phyloP scores from a whole-genome alignment of 2,797 vertebrate genomes.

The Lepidocolaptes lacrymiger region DNA sequence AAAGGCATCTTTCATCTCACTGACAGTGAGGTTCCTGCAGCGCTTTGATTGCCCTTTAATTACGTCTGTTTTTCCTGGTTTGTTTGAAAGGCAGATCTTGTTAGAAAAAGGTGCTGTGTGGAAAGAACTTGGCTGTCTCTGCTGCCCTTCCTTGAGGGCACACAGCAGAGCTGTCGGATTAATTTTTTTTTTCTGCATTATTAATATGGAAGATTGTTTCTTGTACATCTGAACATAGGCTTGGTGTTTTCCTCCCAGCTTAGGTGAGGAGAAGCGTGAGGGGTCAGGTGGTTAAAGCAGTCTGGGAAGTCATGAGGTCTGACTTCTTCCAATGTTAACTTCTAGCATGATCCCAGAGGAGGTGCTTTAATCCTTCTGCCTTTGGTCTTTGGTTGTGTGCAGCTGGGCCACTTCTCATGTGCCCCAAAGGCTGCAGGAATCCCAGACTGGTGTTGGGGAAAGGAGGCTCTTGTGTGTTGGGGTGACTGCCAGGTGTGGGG shows the following conservation, averaged over 20 bases:
- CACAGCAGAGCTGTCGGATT: not conserved
- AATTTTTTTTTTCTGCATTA: not conserved
- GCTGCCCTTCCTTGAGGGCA: constrained; percentile 62
- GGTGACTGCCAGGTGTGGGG: not conserved
- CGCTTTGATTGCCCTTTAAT: constrained; percentile 60
- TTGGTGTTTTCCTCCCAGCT: not conserved
- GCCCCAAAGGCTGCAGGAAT: not conserved
- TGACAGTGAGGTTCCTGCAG: constrained; percentile 59
- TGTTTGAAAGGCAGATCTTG: constrained; percentile 63
- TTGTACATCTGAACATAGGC: not conserved
- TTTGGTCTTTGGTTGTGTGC: not conserved
- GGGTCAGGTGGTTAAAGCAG: not conserved
- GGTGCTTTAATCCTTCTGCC: not conserved
- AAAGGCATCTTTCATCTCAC: constrained; percentile 54
- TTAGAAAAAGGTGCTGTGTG: constrained; percentile 55
- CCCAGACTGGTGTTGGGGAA: not conserved
- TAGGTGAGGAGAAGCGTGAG: not conserved
- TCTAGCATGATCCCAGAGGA: not conserved
- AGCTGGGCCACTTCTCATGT: not conserved
- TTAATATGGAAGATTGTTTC: constrained; percentile 28
- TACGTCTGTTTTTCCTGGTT: constrained; percentile 56
- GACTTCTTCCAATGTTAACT: not conserved
- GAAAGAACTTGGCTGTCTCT: constrained; percentile 58
- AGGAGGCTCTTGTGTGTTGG: not conserved
- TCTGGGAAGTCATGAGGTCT: not conserved